Base-by-base conservation (phyloP, 2,888 invertebrate species). In the Aromia moschata region DNA sequence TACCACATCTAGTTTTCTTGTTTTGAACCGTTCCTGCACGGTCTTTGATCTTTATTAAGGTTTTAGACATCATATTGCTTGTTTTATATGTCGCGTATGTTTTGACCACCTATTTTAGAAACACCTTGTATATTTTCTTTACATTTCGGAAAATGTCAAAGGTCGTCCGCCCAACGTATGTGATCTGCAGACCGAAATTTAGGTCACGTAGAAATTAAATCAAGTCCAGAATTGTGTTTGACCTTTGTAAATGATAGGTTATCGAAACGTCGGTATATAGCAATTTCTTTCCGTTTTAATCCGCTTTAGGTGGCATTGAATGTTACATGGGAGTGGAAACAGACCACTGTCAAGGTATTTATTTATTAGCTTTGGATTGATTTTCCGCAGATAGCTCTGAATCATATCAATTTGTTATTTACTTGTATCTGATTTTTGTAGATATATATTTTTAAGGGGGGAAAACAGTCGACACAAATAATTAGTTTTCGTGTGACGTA, bases 181-280 rank as follows among this genome's bases (percentile, higher is more conserved):
- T 15, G 14, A 49, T 25, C 20, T 25, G 7, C 7, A 25, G n/a
- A n/a, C n/a, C 11, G 36, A 38, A 49, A 49, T 49, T 38, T 38
- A 38, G 49, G 49, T 49, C 49, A 38, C 15, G 36, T 18, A 49
- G 37, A 46, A 46, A 33, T 46, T 46, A n/a, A 46, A 46, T 33
- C 17, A 36, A 25, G 46, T 33, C 31, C 11, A 17, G 16, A 38
- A 49, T 38, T 9, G 30, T 49, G 25, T 49, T 38, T 49, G 49
- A 49, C 49, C 49, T 49, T 49, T 49, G 25, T 38, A 49, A 49
- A 49, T 38, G 49, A 49, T 38, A 49, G 25, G 49, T 49, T 49
- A 49, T 11, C 36, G 36, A 49, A 12, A 12, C 20, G 18, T 12
- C 20, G 12, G 11, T 10, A 47, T 36, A 15, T 18, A 47, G 16